phyloP scores from a whole-genome alignment of 1,140 invertebrate species.

The Papilio polyxenes region DNA sequence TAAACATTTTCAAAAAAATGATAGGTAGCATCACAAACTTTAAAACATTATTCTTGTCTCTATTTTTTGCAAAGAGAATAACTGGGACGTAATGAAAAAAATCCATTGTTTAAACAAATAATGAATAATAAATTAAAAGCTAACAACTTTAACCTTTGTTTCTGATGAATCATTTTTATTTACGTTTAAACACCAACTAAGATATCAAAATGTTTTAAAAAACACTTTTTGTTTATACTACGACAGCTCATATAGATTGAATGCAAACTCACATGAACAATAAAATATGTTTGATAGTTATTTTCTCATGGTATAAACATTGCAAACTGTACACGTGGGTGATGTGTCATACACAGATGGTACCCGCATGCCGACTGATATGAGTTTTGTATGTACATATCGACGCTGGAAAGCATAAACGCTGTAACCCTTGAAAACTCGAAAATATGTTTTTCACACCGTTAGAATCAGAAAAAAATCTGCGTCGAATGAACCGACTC shows the following conservation, averaged over 20 bases:
- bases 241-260: neutral
- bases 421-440: too few relatives aligned
- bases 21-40: too few relatives aligned
- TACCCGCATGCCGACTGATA: neutral
- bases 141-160: neutral
- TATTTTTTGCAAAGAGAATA: too few relatives aligned
- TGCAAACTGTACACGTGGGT: slow-evolving; percentile 1
- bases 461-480: too few relatives aligned
- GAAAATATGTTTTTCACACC: too few relatives aligned
- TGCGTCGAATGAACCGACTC: too few relatives aligned
- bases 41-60: too few relatives aligned
- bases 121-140: neutral
- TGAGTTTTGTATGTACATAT: neutral
- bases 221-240: neutral
- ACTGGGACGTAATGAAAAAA: too few relatives aligned
- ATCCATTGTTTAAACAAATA: neutral
- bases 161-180: neutral
- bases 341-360: neutral
- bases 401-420: too few relatives aligned
- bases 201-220: slow-evolving; percentile 6
- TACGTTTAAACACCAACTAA: neutral
- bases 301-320: slow-evolving; percentile 4
- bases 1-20: neutral
- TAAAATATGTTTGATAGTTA: neutral
- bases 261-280: neutral